phyloP scores from a whole-genome alignment of 2,113 vertebrate genomes.

The Condylura cristata region DNA sequence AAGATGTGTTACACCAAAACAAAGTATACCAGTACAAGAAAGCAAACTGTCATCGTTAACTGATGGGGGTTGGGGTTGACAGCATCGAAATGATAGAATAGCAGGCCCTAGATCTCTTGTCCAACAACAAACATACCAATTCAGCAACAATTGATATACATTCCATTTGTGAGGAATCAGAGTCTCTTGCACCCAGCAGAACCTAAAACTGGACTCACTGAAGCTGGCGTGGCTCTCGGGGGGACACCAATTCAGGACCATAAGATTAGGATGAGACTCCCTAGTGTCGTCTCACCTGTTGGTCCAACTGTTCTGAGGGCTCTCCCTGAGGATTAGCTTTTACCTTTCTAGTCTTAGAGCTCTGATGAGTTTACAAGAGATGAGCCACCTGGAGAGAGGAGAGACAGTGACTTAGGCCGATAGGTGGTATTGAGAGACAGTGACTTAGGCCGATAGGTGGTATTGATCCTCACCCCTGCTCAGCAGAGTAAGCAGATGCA shows the following conservation, averaged over 20 bases:
- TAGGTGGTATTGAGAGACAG: neutral
- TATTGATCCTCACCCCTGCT: neutral
- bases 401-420: neutral
- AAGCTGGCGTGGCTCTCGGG: neutral
- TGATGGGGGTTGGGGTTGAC: neutral
- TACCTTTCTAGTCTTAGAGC: neutral
- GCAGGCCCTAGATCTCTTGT: neutral
- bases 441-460: neutral
- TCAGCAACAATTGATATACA: neutral
- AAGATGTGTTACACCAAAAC: neutral
- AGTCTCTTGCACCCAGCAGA: neutral
- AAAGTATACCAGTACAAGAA: neutral
- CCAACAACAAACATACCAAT: neutral
- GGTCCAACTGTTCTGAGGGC: neutral
- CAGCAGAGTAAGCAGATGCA: neutral
- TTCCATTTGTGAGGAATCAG: neutral
- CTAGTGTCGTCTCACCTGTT: neutral
- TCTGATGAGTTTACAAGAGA: neutral
- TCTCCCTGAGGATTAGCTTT: neutral
- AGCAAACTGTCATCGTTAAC: neutral
- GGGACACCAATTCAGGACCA: neutral
- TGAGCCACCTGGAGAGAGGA: neutral
- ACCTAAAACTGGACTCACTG: neutral
- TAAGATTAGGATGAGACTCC: neutral
- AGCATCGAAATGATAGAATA: neutral